A percentile compares a stretch with the other conserved stretches of the same genome.
Conservation (phyloP, 2,113 vertebrate species). For the Eurystomus gularis region DNA sequence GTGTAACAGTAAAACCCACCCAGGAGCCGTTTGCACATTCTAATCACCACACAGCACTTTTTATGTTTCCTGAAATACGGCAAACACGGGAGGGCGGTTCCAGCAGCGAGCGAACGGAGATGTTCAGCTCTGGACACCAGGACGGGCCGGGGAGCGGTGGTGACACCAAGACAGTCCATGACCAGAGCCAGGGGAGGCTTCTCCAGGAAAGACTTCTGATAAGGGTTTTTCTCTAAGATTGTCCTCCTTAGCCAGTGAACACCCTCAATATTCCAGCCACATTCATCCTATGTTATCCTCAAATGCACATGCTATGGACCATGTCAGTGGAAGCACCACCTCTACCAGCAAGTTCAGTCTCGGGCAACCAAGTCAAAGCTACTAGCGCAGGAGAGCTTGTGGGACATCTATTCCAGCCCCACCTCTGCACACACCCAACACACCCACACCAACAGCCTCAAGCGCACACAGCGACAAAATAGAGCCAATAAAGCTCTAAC, state of each 20-base stretch:
- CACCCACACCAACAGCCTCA: not conserved
- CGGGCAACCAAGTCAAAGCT: not conserved
- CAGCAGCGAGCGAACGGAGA: accelerated
- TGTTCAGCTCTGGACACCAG: accelerated
- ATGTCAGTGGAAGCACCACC: accelerated
- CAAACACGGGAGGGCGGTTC: accelerated
- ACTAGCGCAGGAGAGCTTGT: accelerated
- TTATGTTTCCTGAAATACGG: not conserved
- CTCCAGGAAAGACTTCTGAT: too few relatives aligned
- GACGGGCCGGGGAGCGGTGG: accelerated
- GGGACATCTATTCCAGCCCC: not conserved
- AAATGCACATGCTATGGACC: accelerated
- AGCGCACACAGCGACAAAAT: not conserved
- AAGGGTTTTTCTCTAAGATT: accelerated
- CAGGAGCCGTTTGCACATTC: not conserved
- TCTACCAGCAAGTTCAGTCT: not conserved
- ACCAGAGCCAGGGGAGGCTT: not conserved
- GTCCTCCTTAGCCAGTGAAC: accelerated
- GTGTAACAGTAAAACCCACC: not conserved
- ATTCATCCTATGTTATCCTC: accelerated
- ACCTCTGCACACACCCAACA: accelerated
- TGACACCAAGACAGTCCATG: accelerated
- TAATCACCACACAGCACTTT: not conserved
- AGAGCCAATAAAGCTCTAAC: accelerated
- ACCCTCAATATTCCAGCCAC: accelerated